Conservation (phyloP, 2,797 vertebrate genomes). For the Babyrousa celebensis region DNA sequence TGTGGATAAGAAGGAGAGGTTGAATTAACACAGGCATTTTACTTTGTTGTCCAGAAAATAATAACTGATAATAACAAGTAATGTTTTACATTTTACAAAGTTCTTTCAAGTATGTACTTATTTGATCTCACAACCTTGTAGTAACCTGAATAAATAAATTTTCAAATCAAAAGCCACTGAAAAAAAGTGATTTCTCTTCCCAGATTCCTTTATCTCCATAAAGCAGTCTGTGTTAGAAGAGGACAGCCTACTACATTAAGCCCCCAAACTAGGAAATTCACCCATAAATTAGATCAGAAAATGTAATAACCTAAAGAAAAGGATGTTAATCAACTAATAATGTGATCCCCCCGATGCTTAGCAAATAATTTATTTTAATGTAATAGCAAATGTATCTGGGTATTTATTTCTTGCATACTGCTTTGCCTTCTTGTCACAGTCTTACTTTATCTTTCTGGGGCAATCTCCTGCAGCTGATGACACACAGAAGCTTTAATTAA, state of each 20-base stretch:
- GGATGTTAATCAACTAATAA: neutral
- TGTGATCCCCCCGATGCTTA: slow-evolving; percentile 31
- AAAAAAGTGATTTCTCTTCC: slow-evolving; percentile 36
- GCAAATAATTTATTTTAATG: slow-evolving; percentile 36
- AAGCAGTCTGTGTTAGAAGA: neutral
- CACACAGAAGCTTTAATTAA: slow-evolving; percentile 82
- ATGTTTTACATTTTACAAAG: slow-evolving; percentile 53
- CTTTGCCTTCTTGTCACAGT: neutral
- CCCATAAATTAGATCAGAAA: neutral
- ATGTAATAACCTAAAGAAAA: slow-evolving; percentile 55
- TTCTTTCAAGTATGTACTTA: slow-evolving; percentile 55
- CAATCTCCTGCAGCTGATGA: slow-evolving; percentile 66
- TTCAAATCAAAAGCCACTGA: slow-evolving; percentile 63
- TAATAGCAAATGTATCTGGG: neutral
- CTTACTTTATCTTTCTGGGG: slow-evolving; percentile 62
- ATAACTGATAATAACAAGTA: slow-evolving; percentile 46
- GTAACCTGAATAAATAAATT: slow-evolving; percentile 67
- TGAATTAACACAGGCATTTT: slow-evolving; percentile 1
- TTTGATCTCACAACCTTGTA: slow-evolving; percentile 58
- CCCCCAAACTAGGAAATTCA: slow-evolving; percentile 20
- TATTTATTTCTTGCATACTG: neutral
- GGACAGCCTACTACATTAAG: neutral
- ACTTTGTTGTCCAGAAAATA: slow-evolving; percentile 43
- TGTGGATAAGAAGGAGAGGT: neutral
- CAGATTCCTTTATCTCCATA: slow-evolving; percentile 41